Conservation (phyloP, 2,113 vertebrate species). For the Sander lucioperca region DNA sequence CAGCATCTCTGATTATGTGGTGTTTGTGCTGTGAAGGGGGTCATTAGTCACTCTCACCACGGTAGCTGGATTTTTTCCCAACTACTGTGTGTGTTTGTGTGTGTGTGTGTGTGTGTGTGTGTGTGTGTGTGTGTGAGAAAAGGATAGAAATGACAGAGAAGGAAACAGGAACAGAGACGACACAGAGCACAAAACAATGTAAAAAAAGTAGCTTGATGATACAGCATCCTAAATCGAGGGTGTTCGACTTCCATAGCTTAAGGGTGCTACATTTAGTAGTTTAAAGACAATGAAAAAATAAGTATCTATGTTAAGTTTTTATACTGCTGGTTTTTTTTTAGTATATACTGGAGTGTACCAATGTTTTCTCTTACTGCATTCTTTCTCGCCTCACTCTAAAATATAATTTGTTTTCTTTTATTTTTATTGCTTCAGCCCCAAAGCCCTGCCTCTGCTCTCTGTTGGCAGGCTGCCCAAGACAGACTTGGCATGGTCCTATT, state of each 20-base stretch:
- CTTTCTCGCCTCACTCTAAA: conserved; percentile 17
- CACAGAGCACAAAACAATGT: background rate
- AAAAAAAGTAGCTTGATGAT: conserved; percentile 10
- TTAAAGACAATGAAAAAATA: conserved; percentile 18
- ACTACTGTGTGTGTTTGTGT: conserved; percentile 51
- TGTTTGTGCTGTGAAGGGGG: conserved; percentile 71
- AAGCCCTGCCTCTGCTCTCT: conserved; percentile 52
- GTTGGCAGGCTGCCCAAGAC: conserved; percentile 71
- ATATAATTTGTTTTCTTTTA: conserved; percentile 49
- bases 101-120: conserved; percentile 2
- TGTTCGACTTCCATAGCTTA: background rate
- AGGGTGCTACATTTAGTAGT: background rate
- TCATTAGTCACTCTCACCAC: conserved; percentile 81
- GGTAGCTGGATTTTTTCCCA: conserved; percentile 74
- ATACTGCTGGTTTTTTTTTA: background rate
- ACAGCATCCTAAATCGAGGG: background rate
- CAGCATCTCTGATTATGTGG: conserved; percentile 81
- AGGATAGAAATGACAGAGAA: conserved; percentile 28
- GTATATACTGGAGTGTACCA: background rate
- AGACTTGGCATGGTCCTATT: conserved; percentile 79
- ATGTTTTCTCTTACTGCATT: conserved; percentile 8
- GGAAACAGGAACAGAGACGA: conserved; percentile 21
- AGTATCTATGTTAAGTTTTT: conserved; percentile 7
- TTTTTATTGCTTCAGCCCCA: conserved; percentile 55
- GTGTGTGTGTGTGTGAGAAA: conserved; percentile 32